phyloP scores from a whole-genome alignment of 2,113 vertebrate species.

The Corythornis vintsioides region DNA sequence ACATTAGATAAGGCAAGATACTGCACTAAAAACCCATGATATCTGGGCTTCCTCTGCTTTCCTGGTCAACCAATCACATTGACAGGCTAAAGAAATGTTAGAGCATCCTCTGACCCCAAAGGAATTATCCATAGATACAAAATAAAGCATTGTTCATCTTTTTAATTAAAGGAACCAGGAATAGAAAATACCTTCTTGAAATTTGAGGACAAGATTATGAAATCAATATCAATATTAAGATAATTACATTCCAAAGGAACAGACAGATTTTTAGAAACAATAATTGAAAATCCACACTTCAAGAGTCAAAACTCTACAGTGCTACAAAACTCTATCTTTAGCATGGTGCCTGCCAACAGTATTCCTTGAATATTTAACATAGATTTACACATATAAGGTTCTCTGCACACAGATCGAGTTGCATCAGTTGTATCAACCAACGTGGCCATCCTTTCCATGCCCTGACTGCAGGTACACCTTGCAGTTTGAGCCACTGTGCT shows the following conservation, averaged over 20 bases:
- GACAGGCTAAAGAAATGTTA: not conserved
- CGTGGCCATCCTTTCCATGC: not conserved
- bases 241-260: not conserved
- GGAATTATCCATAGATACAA: not conserved
- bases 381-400: not conserved
- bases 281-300: not conserved
- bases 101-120: not conserved
- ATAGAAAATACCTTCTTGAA: not conserved
- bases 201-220: fast-evolving
- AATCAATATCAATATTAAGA: not conserved
- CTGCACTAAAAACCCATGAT: not conserved
- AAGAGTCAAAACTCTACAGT: not conserved
- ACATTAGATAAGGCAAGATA: not conserved
- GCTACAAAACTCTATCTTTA: not conserved
- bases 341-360: not conserved
- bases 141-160: not conserved
- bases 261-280: not conserved
- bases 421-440: not conserved
- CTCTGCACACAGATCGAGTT: not conserved
- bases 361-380: not conserved
- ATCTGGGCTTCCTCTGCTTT: not conserved
- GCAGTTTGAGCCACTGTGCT: not conserved
- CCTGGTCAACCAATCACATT: not conserved
- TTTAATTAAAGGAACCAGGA: not conserved
- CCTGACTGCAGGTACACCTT: too few species aligned